Percentiles rank a stretch among this genome's conserved stretches.
phyloP scores from a whole-genome alignment of 2,113 vertebrate species.

The Sardina pilchardus region DNA sequence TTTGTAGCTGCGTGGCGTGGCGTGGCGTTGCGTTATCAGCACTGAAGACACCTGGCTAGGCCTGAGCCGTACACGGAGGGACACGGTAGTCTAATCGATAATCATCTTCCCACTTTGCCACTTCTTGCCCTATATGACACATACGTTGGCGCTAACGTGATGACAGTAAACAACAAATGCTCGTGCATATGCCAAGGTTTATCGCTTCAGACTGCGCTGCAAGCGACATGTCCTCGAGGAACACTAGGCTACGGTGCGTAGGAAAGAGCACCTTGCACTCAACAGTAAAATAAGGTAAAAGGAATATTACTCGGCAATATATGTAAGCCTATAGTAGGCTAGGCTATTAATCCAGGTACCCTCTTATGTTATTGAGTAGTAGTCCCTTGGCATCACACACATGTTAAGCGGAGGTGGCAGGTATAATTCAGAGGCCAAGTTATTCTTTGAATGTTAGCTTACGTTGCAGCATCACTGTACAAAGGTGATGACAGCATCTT shows the following conservation, averaged over 20 bases:
- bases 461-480: neutral
- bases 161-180: neutral
- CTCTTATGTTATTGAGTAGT: too few species aligned
- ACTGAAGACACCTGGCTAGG: neutral
- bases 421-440: neutral
- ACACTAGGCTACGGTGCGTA: neutral
- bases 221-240: neutral
- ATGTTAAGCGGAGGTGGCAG: neutral
- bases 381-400: neutral
- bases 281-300: neutral
- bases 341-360: too few species aligned
- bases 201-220: neutral
- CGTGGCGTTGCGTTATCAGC: neutral
- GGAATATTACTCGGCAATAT: too few species aligned
- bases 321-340: too few species aligned
- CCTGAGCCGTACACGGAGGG: neutral
- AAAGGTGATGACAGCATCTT: constrained; percentile 42
- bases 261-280: neutral
- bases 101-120: neutral
- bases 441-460: neutral
- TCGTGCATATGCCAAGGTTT: neutral
- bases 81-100: neutral
- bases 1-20: neutral
- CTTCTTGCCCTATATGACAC: neutral
- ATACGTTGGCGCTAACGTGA: neutral